These are phyloP conservation scores for Pyrrhosoma nymphula DNA, from an alignment of 2,888 invertebrate genomes.

Conservation along the genomic window DNA sequence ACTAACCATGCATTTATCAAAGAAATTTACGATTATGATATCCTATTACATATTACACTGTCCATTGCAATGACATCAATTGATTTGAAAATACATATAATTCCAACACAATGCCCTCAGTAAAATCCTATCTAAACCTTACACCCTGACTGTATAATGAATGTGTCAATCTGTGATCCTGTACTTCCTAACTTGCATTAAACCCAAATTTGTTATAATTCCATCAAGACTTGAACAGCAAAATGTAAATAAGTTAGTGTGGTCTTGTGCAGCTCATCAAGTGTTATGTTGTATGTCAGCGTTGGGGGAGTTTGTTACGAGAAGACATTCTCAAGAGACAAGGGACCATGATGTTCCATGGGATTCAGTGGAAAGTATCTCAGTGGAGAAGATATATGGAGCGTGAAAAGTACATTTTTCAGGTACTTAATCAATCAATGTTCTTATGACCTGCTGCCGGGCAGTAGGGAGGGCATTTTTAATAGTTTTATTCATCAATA, in stretches of 20 bases:
- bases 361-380: slow-evolving; percentile 31
- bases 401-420: slow-evolving; percentile 56
- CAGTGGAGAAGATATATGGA: slow-evolving; percentile 30
- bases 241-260: background rate
- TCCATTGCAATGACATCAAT: slow-evolving; percentile 22
- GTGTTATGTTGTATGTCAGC: slow-evolving; percentile 48
- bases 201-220: slow-evolving; percentile 8
- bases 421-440: slow-evolving; percentile 55
- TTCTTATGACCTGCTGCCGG: slow-evolving; percentile 63
- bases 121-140: slow-evolving; percentile 44
- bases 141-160: slow-evolving; percentile 48
- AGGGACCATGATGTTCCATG: slow-evolving; percentile 58
- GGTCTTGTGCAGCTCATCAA: slow-evolving; percentile 34
- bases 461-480: slow-evolving; percentile 63
- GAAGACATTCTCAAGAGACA: background rate
- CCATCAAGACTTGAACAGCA: slow-evolving; percentile 52
- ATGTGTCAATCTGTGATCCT: slow-evolving; percentile 63
- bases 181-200: slow-evolving; percentile 30
- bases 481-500: slow-evolving; percentile 58
- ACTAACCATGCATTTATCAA: slow-evolving; percentile 52
- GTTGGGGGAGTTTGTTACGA: slow-evolving; percentile 25
- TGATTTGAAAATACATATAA: slow-evolving; percentile 22
- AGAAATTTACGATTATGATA: slow-evolving; percentile 49
- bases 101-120: slow-evolving; percentile 38
- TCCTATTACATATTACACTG: slow-evolving; percentile 33